phyloP scores from a whole-genome alignment of 2,113 vertebrate genomes.

The Colaptes auratus region DNA sequence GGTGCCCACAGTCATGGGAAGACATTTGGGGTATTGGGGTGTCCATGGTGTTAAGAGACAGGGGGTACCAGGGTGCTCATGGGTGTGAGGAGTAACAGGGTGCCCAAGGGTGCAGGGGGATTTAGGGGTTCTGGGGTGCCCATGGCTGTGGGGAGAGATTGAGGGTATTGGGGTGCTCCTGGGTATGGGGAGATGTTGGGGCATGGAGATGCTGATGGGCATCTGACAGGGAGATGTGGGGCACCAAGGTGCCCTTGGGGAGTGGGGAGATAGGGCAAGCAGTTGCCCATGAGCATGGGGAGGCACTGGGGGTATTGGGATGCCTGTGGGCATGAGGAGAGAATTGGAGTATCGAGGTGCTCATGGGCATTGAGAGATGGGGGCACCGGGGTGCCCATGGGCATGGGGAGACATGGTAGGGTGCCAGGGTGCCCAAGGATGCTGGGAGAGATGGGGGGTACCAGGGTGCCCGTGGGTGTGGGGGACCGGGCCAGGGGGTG shows the following conservation, averaged over 20 bases:
- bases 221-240: too few species aligned
- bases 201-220: accelerated
- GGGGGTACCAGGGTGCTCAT: neutral
- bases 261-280: too few species aligned
- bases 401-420: neutral
- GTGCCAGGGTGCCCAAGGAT: accelerated
- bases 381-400: neutral
- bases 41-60: too few species aligned
- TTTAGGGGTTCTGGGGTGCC: accelerated
- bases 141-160: neutral
- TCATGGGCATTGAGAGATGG: too few species aligned
- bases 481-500: neutral
- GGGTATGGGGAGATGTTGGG: too few species aligned
- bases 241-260: accelerated
- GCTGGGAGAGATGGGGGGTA: neutral
- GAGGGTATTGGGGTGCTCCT: accelerated
- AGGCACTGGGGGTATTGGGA: neutral
- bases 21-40: accelerated
- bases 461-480: accelerated
- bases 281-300: neutral
- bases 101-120: accelerated
- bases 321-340: accelerated
- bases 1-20: neutral
- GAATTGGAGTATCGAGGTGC: neutral
- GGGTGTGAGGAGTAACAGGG: too few species aligned